A percentile compares a stretch with the other conserved stretches of the same genome.
Conservation (phyloP, 2,888 invertebrate genomes). For the Colletes collaris region DNA sequence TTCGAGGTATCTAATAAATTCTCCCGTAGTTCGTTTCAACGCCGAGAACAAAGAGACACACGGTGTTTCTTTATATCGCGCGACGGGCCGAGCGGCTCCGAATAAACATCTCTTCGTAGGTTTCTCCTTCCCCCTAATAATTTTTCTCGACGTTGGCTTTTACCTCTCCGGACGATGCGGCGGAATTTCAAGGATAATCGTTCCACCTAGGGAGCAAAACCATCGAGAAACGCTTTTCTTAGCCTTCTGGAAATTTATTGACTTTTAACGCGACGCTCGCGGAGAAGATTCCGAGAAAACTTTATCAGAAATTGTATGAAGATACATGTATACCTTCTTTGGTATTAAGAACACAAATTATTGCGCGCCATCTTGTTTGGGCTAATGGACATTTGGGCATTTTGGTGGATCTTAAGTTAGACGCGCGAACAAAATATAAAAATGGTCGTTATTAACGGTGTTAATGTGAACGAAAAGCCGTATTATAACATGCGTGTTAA, state of each 20-base stretch:
- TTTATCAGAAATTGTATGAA: no score
- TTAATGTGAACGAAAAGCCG: no score
- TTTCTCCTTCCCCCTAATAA: background rate
- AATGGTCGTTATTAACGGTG: no score
- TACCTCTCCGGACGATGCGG: background rate
- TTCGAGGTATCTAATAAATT: background rate
- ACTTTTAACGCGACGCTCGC: conserved; percentile 1
- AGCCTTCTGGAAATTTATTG: conserved; percentile 34
- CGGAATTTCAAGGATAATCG: conserved; percentile 48
- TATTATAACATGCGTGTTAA: no score
- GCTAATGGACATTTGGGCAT: no score
- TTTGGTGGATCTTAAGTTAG: no score
- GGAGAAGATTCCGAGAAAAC: background rate
- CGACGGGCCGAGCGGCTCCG: background rate
- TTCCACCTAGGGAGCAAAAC: background rate
- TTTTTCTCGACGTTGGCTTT: conserved; percentile 1
- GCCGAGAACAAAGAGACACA: background rate
- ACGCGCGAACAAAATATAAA: no score
- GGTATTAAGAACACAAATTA: no score
- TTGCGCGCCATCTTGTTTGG: no score
- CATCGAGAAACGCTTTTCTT: conserved; percentile 28
- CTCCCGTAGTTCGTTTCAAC: background rate
- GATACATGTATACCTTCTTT: no score
- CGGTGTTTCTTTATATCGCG: no score
- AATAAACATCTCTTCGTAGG: background rate